phyloP scores from a whole-genome alignment of 2,113 vertebrate genomes.

The Phaethornis superciliosus region DNA sequence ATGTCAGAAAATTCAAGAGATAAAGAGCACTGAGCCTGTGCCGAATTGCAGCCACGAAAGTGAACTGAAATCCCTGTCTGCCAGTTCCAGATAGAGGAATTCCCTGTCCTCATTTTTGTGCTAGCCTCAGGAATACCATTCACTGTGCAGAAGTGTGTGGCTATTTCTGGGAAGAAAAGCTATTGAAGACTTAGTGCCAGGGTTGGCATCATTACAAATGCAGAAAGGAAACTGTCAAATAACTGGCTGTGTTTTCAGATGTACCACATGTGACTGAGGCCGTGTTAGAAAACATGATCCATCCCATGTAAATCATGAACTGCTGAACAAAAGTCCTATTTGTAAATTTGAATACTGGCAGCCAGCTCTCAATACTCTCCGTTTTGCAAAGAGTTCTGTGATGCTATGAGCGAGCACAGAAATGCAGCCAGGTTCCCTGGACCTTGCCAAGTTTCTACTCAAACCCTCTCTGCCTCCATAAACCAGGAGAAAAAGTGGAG shows the following conservation, averaged over 20 bases:
- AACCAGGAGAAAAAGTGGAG: neutral
- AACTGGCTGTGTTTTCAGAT: slow-evolving; percentile 72
- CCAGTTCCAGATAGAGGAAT: neutral
- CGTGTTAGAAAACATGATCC: slow-evolving; percentile 74
- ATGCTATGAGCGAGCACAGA: slow-evolving; percentile 73
- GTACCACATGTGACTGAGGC: slow-evolving; percentile 66
- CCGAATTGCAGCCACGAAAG: neutral
- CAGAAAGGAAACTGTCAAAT: slow-evolving; percentile 66
- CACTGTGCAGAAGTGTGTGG: neutral
- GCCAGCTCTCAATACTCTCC: slow-evolving; percentile 49
- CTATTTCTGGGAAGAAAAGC: slow-evolving; percentile 59
- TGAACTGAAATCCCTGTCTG: neutral
- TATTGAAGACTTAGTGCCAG: slow-evolving; percentile 53
- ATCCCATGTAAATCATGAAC: slow-evolving; percentile 70
- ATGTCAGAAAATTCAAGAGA: neutral
- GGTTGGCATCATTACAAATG: slow-evolving; percentile 58
- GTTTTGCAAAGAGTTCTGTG: slow-evolving; percentile 73
- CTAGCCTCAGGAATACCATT: neutral
- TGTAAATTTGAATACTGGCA: slow-evolving; percentile 63
- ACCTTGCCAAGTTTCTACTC: slow-evolving; percentile 19
- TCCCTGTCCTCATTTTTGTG: slow-evolving; percentile 17
- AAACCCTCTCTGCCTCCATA: neutral
- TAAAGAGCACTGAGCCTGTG: neutral
- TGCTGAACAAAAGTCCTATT: slow-evolving; percentile 64
- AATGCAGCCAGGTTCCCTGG: slow-evolving; percentile 31